These are phyloP conservation scores for Cyrtorhinus lividipennis DNA, from an alignment of 1,140 invertebrate species.

Conservation along the genomic window DNA sequence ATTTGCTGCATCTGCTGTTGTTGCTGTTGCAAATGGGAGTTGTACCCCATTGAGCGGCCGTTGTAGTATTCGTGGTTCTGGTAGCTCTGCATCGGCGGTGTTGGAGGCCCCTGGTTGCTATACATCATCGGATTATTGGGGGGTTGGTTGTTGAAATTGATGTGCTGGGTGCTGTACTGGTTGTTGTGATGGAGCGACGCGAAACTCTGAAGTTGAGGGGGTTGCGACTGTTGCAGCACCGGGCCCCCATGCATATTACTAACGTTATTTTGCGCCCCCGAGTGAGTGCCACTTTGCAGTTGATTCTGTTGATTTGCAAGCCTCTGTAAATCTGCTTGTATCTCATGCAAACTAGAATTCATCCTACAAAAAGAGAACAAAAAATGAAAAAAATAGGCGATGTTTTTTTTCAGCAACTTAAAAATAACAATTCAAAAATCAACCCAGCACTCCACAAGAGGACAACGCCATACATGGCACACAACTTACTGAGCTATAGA, in stretches of 20 bases:
- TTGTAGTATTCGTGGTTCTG: slow-evolving; percentile 16
- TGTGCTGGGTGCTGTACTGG: background rate
- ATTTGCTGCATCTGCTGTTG: slow-evolving; percentile 43
- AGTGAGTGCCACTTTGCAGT: slow-evolving; percentile 50
- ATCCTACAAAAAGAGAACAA: slow-evolving; percentile 40
- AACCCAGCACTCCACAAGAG: slow-evolving; percentile 28
- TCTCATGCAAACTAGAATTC: slow-evolving; percentile 81
- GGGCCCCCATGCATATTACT: slow-evolving; percentile 4
- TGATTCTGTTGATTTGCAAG: slow-evolving; percentile 76
- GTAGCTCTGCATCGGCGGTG: background rate
- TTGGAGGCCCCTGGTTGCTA: slow-evolving; percentile 9
- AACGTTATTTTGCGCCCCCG: slow-evolving; percentile 25
- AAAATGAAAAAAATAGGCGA: background rate
- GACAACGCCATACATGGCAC: too few relatives aligned
- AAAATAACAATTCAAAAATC: slow-evolving; percentile 9
- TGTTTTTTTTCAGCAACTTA: slow-evolving; percentile 3
- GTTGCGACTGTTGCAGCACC: slow-evolving; percentile 15
- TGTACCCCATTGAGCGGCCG: background rate
- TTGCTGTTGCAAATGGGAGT: slow-evolving; percentile 27
- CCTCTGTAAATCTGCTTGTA: slow-evolving; percentile 81
- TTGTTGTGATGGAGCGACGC: slow-evolving; percentile 22
- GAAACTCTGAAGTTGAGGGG: slow-evolving; percentile 24
- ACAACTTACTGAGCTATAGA: slow-evolving; percentile 68
- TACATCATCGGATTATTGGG: slow-evolving; percentile 12
- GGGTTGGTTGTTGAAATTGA: slow-evolving; percentile 16